Conservation (phyloP, 1,140 invertebrate species). For the Liolophura sinensis region DNA sequence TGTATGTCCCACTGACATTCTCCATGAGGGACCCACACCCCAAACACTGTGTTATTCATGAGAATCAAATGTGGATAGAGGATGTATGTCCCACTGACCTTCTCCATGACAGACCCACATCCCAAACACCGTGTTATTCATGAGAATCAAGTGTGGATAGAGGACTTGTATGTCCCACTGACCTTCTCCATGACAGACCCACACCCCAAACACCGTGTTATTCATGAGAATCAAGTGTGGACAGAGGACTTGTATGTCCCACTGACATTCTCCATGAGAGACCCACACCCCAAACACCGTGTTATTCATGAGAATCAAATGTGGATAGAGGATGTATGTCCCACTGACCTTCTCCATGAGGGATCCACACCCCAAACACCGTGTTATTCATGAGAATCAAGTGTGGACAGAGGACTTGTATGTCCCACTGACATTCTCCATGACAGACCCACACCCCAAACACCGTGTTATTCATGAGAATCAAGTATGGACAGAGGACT, state of each 20-base stretch:
- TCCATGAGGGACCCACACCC: constrained; percentile 96
- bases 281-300: constrained; percentile 90
- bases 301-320: constrained; percentile 85
- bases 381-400: constrained; percentile 86
- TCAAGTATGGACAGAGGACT: neutral
- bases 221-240: too few species aligned
- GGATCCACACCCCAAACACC: constrained; percentile 89
- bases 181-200: constrained; percentile 97
- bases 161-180: constrained; percentile 50
- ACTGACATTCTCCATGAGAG: constrained; percentile 93
- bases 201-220: constrained; percentile 82
- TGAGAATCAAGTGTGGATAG: too few species aligned
- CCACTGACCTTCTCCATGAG: constrained; percentile 92
- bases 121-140: constrained; percentile 83
- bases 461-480: constrained; percentile 81
- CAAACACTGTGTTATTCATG: constrained; percentile 83
- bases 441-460: constrained; percentile 97
- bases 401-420: neutral
- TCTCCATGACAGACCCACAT: constrained; percentile 98
- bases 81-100: constrained; percentile 66
- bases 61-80: too few species aligned
- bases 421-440: constrained; percentile 79
- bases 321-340: neutral
- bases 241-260: neutral
- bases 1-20: constrained; percentile 73